Conservation (phyloP, 2,113 vertebrate species). For the Paracanthobrama guichenoti region DNA sequence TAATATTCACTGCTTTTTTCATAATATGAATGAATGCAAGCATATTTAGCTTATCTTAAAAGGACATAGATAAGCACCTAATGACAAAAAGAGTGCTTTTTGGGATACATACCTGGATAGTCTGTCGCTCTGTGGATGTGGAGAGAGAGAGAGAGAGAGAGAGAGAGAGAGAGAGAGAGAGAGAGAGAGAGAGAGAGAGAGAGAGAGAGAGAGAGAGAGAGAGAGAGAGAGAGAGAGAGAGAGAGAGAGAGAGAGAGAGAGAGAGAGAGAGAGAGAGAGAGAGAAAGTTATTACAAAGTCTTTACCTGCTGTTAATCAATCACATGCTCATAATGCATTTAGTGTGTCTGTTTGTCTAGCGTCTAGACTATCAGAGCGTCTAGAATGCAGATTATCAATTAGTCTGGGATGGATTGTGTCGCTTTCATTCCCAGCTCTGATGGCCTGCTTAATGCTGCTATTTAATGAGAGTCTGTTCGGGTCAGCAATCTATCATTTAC, state of each 20-base stretch:
- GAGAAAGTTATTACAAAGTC: constrained; percentile 34
- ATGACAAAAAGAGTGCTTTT: background rate
- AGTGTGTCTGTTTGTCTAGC: constrained; percentile 23
- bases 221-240: constrained; percentile 25
- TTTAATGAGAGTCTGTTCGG: constrained; percentile 25
- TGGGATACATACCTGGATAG: constrained; percentile 37
- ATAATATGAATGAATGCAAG: background rate
- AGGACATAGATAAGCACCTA: background rate
- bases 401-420: constrained; percentile 21
- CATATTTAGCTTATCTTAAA: background rate
- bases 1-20: background rate
- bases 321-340: constrained; percentile 27
- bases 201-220: background rate
- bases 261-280: background rate
- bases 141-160: background rate
- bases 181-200: too few relatives aligned
- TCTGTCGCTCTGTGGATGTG: constrained; percentile 42
- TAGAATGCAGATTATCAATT: constrained; percentile 51
- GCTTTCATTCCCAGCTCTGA: constrained; percentile 16
- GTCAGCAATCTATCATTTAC: constrained; percentile 35
- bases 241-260: constrained; percentile 27
- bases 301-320: constrained; percentile 20
- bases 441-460: constrained; percentile 19
- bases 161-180: background rate
- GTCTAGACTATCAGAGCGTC: constrained; percentile 44